Base-by-base conservation (phyloP, 2,888 invertebrate genomes). In the Magallana nippona region DNA sequence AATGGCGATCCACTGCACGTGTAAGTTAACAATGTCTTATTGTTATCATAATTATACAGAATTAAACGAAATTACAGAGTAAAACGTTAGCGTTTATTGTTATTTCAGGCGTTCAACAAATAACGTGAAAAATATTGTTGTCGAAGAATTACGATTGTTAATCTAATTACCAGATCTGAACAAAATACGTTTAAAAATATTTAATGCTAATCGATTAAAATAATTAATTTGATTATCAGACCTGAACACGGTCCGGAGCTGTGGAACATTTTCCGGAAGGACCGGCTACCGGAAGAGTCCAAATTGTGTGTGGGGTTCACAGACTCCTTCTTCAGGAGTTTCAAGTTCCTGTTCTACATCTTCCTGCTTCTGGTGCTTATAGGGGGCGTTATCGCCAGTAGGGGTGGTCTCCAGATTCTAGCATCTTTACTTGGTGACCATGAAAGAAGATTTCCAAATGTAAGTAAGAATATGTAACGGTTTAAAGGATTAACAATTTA, bases 231-330 rank as follows among this genome's bases (percentile, higher is more conserved):
- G 44, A 44, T 0, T 44, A 5, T 44, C 44, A 44, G 44, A 44
- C 8, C 44, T 44, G 44, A 44, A 44, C 44, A 44, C 5, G 8
- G 44, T 44, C 5, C 44, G 44, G 58, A 81, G 8, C 62, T 81
- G 5, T 85, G 85, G 85, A 62, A 85, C 57, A 82, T 85, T 15
- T 85, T 85, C 58, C 83, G 85, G 44, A 85, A 85, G 56, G 79
- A 85, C 17, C 27, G 80, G 11, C 79, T 56, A 19, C 83, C 58
- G 10, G 60, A 79, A 10, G 79, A 58, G 3, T 22, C 78, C n/a
- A n/a, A 55, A 19, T 57, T n/a, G 32, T 80, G 60, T 27, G 17
- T 44, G n/a, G 81, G 56, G 27, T 63, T 82, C 62, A 19, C 83
- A 17, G 79, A 81, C 27, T 81, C 22, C 2, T 57, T 85, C 22